phyloP scores from a whole-genome alignment of 2,113 vertebrate genomes.

The Hemibagrus wyckioides region DNA sequence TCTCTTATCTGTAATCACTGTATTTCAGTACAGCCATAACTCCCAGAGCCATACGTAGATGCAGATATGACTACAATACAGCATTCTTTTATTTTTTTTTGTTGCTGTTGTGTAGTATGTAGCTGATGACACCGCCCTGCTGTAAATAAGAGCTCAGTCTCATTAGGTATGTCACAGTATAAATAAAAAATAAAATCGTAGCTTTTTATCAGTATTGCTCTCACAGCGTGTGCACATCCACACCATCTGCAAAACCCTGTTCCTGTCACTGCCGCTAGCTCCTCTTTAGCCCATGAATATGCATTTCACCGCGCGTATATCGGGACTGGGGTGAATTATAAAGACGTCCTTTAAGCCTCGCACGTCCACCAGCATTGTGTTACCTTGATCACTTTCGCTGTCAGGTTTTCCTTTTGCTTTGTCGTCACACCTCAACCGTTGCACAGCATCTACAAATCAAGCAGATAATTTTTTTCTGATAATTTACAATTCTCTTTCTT shows the following conservation, averaged over 20 bases:
- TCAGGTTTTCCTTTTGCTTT: neutral
- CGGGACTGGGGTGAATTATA: neutral
- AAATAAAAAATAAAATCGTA: neutral
- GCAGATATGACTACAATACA: neutral
- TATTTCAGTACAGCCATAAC: neutral
- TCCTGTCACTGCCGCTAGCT: neutral
- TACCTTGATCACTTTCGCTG: neutral
- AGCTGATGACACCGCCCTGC: neutral
- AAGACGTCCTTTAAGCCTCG: neutral
- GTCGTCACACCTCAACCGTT: neutral
- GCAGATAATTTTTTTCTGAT: neutral
- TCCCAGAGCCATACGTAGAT: neutral
- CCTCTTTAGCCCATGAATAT: neutral
- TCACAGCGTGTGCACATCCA: neutral
- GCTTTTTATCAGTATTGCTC: neutral
- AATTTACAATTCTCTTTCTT: neutral
- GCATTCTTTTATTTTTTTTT: neutral
- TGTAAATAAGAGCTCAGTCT: neutral
- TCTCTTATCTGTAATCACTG: neutral
- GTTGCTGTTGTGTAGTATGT: neutral
- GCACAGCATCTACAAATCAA: neutral
- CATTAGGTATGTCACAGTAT: neutral
- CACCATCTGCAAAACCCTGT: neutral
- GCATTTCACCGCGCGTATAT: neutral
- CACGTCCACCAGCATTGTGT: neutral